Percentiles rank a stretch among this genome's conserved stretches.
Conservation (phyloP, 1,140 invertebrate genomes). For the Musca domestica region DNA sequence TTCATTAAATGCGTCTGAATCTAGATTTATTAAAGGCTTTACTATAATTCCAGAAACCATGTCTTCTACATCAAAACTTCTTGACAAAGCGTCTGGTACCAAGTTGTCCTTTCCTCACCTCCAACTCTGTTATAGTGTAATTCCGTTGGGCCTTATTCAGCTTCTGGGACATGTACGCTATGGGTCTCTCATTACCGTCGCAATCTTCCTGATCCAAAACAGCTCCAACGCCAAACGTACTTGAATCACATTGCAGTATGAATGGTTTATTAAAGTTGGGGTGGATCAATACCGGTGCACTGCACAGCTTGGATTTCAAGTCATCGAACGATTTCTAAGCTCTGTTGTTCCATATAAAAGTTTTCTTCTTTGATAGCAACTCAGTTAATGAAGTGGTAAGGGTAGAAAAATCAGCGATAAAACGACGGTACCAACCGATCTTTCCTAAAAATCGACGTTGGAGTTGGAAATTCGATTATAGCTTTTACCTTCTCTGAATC, state of each 20-base stretch:
- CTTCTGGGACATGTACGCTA: conserved; percentile 20
- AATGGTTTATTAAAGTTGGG: conserved; percentile 48
- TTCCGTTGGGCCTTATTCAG: too few relatives aligned
- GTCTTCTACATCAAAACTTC: too few relatives aligned
- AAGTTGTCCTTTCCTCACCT: too few relatives aligned
- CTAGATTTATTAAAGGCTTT: too few relatives aligned
- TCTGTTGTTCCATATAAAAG: background rate
- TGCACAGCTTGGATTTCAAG: too few relatives aligned
- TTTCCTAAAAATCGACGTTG: background rate
- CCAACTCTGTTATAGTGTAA: too few relatives aligned
- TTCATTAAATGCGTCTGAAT: too few relatives aligned
- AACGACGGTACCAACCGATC: background rate
- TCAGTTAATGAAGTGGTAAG: background rate
- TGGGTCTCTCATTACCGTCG: conserved; percentile 27
- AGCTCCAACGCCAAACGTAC: conserved; percentile 42
- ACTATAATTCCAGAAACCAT: too few relatives aligned
- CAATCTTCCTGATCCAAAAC: too few relatives aligned
- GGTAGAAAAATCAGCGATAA: background rate
- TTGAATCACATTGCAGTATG: conserved; percentile 19
- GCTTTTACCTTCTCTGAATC: background rate
- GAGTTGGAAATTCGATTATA: background rate
- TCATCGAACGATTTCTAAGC: conserved; percentile 26
- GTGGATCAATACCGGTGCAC: too few relatives aligned
- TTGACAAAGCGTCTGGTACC: too few relatives aligned
- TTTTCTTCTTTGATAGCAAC: background rate